These are phyloP conservation scores for Poeciliopsis prolifica DNA, from an alignment of 2,113 vertebrate species.

Conservation along the genomic window DNA sequence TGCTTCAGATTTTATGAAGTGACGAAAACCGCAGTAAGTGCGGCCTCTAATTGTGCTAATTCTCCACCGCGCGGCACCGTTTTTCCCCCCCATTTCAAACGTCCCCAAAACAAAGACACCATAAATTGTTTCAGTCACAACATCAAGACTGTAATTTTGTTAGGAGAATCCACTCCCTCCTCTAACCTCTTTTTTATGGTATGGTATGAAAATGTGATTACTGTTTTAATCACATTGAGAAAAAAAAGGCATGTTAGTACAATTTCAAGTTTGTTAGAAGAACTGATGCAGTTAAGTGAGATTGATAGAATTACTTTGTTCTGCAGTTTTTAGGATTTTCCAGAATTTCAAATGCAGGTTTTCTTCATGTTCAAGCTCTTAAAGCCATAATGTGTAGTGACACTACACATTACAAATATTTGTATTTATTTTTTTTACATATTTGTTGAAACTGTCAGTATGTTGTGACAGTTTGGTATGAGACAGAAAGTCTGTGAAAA, in stretches of 20 bases:
- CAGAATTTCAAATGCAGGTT: background rate
- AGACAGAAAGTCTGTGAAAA: no score
- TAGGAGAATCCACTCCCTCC: slow-evolving; percentile 51
- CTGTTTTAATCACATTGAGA: slow-evolving; percentile 42
- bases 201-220: slow-evolving; percentile 28
- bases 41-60: slow-evolving; percentile 7
- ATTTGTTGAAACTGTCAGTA: no score
- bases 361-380: background rate
- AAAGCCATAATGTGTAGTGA: no score
- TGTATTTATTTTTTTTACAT: no score
- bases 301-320: slow-evolving; percentile 36
- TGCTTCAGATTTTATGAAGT: slow-evolving; percentile 5
- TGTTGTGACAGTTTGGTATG: no score
- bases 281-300: slow-evolving; percentile 43
- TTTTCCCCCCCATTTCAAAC: background rate
- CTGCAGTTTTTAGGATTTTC: background rate
- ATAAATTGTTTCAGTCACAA: slow-evolving; percentile 44
- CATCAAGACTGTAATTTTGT: slow-evolving; percentile 33
- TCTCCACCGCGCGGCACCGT: background rate
- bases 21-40: slow-evolving; percentile 1
- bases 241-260: slow-evolving; percentile 51
- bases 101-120: slow-evolving; percentile 29
- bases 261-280: slow-evolving; percentile 51
- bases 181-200: slow-evolving; percentile 23
- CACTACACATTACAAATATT: no score